Percentiles rank a stretch among this genome's conserved stretches.
Evolutionary conservation across 2,888 invertebrate species (phyloP).

Genomic region (Bembecia ichneumoniformis): DNA sequence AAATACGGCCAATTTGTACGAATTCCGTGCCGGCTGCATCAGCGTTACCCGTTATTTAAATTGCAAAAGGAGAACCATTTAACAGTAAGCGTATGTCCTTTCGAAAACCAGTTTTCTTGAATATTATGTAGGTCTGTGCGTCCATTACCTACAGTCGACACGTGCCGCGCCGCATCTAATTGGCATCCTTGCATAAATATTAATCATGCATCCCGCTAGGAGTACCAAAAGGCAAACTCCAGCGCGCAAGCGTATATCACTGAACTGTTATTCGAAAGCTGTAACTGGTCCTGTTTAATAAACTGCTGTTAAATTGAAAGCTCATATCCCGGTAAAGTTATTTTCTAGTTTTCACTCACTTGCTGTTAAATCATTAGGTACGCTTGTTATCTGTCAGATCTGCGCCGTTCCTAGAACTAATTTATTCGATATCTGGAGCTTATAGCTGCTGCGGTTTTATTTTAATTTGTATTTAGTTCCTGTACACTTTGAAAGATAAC

Average conservation of each 20-base stretch:
- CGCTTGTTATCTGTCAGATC: constrained; percentile 28
- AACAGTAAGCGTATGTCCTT: constrained; percentile 31
- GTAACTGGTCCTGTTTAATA: constrained; percentile 43
- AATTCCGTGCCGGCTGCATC: constrained; percentile 43
- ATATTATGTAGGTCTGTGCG: constrained; percentile 25
- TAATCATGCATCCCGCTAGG: constrained; percentile 29
- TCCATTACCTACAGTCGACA: constrained; percentile 16
- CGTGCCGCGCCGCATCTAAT: constrained; percentile 55
- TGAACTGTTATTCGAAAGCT: constrained; percentile 43
- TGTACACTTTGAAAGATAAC: no score
- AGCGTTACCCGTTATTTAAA: constrained; percentile 41
- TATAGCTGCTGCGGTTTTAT: no score
- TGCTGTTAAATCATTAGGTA: constrained; percentile 13
- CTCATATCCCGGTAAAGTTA: constrained; percentile 28
- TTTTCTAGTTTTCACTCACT: constrained; percentile 3
- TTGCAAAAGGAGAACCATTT: constrained; percentile 21
- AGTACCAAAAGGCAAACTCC: constrained; percentile 6
- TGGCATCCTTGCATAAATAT: constrained; percentile 57
- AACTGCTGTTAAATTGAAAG: constrained; percentile 45
- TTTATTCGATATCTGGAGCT: neutral
- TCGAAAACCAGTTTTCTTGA: constrained; percentile 28
- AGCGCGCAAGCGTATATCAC: constrained; percentile 32
- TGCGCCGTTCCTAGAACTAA: constrained; percentile 19
- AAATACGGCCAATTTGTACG: constrained; percentile 14
- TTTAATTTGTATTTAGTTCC: no score